Base-by-base conservation (phyloP, 2,113 vertebrate species). In the Mesocricetus auratus region DNA sequence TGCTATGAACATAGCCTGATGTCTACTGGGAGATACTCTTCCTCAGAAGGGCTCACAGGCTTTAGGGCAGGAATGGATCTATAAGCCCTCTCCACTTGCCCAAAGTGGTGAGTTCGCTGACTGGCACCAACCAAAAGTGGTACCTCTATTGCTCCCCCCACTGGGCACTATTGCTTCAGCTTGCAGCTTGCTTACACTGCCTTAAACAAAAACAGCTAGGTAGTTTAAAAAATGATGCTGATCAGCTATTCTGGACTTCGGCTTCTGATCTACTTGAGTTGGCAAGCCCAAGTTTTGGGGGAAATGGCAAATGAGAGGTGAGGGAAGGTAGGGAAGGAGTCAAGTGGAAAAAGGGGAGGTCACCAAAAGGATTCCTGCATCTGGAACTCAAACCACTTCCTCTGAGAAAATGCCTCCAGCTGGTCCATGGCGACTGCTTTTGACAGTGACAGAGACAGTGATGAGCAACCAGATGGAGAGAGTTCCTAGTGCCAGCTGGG, bases 191-290 rank as follows among this genome's bases (percentile, higher is more conserved):
- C 16, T 62, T 26, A 7, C 0, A 86, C 53, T 22, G 78, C 39
- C 50, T 91, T 66, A 79, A n/a, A 53, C n/a, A 74, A 69, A 81
- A 94, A 77, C 58, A 89, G 1, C 56, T 39, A 45, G 75, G 62
- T 19, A 31, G 26, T 96, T 91, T 91, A 66, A 87, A 87, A 86
- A 79, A 86, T 89, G 47, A 86, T 45, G 60, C 56, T 58, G 93
- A 89, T 42, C 22, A 81, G 29, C n/a, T 16, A 60, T 50, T 92
- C 47, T 58, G 64, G 92, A 93, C 9, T 53, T 68, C 31, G 53
- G 17, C 45, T 90, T 78, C 42, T 82, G 15, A 83, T 60, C 33
- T n/a, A 31, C 56, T 69, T 96, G 64, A 33, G 56, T 12, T 79
- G 73, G 81, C 42, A 73, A 77, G 53, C 42, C 26, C 21, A 95